phyloP scores from a whole-genome alignment of 1,140 invertebrate genomes.

The Drosophila chauvacae region DNA sequence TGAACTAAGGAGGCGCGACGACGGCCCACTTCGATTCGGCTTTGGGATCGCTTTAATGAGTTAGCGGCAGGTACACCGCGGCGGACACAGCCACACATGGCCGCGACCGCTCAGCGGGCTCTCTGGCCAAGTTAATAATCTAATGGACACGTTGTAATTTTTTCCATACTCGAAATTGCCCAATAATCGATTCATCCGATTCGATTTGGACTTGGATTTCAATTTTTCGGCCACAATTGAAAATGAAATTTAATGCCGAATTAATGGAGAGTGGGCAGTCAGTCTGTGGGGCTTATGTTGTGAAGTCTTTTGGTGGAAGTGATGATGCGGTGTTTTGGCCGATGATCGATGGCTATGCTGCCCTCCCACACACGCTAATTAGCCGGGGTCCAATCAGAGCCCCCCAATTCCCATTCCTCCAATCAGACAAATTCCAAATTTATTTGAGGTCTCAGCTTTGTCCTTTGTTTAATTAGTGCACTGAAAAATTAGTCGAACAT shows the following conservation, averaged over 20 bases:
- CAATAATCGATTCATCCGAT: slow-evolving; percentile 69
- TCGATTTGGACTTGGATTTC: slow-evolving; percentile 62
- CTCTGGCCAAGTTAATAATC: slow-evolving; percentile 76
- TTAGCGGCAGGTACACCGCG: slow-evolving; percentile 23
- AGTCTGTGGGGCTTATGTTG: slow-evolving; percentile 35
- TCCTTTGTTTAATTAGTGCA: slow-evolving; percentile 81
- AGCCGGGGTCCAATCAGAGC: slow-evolving; percentile 32
- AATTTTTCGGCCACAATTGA: slow-evolving; percentile 68
- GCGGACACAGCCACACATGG: too few species aligned
- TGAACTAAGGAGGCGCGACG: slow-evolving; percentile 74
- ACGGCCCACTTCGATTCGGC: slow-evolving; percentile 31
- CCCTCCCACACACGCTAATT: slow-evolving; percentile 67
- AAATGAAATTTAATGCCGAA: slow-evolving; percentile 73
- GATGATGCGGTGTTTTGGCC: slow-evolving; percentile 55
- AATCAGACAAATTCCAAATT: slow-evolving; percentile 67
- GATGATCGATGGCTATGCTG: slow-evolving; percentile 58
- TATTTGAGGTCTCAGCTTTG: slow-evolving; percentile 72
- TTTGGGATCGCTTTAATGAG: slow-evolving; percentile 69
- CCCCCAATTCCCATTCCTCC: not conserved
- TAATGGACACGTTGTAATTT: slow-evolving; percentile 78
- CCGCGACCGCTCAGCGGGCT: slow-evolving; percentile 61
- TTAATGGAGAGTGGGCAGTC: slow-evolving; percentile 49
- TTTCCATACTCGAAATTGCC: slow-evolving; percentile 62
- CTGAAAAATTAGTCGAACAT: slow-evolving; percentile 72
- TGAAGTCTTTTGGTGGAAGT: slow-evolving; percentile 41